Evolutionary conservation across 2,888 invertebrate genomes (phyloP), one percentile per base, ranked within the genome.

Genomic region (Yponomeuta sedellus): DNA sequence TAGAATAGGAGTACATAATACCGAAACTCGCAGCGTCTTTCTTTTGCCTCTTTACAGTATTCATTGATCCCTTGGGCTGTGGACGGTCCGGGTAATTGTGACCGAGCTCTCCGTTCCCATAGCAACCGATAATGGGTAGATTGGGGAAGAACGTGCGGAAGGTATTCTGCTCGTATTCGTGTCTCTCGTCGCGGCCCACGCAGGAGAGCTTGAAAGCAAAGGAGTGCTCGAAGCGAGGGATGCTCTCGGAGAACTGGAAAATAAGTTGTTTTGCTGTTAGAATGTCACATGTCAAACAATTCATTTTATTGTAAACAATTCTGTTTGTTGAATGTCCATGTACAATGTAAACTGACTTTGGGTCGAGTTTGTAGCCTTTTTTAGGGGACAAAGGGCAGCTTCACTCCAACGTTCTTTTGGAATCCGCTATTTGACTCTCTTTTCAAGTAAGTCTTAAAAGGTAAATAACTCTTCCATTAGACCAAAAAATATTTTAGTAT

Each of bases 31-130:
- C 77, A 0, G 78, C 70, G 1, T 79, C 76, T 0, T 71, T 69
- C 1, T 80, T 74, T 16, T 74, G 76, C 40, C 81, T 77, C 69
- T 77, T 83, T 39, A 66, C 66, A 0, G 75, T 69, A 0, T 69
- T 69, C 6, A 69, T 57, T 3, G 70, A 69, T 6, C 69, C 58
- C 6, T 72, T 74, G 0, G 71, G 64, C 0, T 66, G 67, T 0
- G 73, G 70, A 1, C 77, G 77, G 1, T 73, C 67, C 0, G 90
- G 88, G 63, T 82, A 77, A 70, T 88, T 83, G 59, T 85, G 64
- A 0, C 91, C 91, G 0, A 91, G 70, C 72, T 91, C 91, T 0
- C 91, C 91, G 68, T 90, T 89, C 2, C 91, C 91, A 71, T 85
- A 91, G 73, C 88, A 88, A 57, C 91, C 91, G 19, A 83, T 72